Evolutionary conservation across 2,888 invertebrate species (phyloP).

Genomic region (Acleris cristana): DNA sequence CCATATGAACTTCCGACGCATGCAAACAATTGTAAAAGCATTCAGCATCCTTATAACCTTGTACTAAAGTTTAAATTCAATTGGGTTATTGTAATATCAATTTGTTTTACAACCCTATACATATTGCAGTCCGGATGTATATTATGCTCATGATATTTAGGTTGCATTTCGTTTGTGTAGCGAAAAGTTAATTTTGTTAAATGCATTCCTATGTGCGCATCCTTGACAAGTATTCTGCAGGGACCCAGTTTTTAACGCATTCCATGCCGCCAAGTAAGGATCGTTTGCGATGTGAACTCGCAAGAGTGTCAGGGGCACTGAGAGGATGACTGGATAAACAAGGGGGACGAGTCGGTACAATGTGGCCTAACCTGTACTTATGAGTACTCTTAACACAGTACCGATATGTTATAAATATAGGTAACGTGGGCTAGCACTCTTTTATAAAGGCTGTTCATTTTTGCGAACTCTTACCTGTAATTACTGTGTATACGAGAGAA

Average conservation of each 20-base stretch:
- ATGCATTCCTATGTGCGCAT: constrained; percentile 44
- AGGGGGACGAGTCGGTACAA: constrained; percentile 9
- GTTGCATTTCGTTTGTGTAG: constrained; percentile 39
- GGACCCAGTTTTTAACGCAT: constrained; percentile 58
- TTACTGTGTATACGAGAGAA: no score
- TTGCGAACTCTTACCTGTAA: no score
- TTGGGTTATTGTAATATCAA: constrained; percentile 47
- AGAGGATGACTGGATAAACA: constrained; percentile 19
- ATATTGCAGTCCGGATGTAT: constrained; percentile 38
- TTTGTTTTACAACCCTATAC: constrained; percentile 30
- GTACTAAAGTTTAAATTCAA: constrained; percentile 49
- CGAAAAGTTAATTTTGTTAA: constrained; percentile 6
- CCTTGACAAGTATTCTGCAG: constrained; percentile 50
- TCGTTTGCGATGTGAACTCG: no score
- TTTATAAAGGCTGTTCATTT: no score
- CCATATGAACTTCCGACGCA: constrained; percentile 44
- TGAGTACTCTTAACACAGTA: constrained; percentile 12
- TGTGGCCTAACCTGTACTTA: constrained; percentile 2
- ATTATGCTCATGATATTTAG: constrained; percentile 35
- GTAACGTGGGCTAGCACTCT: neutral
- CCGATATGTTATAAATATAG: constrained; percentile 5
- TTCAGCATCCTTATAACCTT: constrained; percentile 19
- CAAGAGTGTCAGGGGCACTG: constrained; percentile 43
- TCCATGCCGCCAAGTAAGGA: constrained; percentile 62
- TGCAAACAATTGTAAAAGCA: constrained; percentile 50